These are phyloP conservation scores for Neelides sp. DNA, from an alignment of 1,140 invertebrate species.

Conservation along the genomic window DNA sequence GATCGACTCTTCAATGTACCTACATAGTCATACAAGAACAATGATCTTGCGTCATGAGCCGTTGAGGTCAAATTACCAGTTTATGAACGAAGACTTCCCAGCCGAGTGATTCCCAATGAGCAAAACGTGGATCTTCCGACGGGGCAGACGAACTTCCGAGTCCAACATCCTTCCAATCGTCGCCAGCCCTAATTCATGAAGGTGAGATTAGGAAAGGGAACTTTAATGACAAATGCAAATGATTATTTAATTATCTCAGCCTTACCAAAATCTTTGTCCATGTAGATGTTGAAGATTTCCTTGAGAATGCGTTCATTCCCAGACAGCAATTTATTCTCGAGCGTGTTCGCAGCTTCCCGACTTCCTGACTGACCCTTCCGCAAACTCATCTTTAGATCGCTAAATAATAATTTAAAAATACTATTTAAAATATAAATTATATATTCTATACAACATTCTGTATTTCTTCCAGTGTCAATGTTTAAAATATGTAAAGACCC, in stretches of 20 bases:
- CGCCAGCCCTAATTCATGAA: conserved; percentile 38
- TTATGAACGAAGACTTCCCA: conserved; percentile 51
- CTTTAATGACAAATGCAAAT: neutral
- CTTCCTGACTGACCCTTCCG: too few species aligned
- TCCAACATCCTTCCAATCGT: conserved; percentile 42
- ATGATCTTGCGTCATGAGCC: neutral
- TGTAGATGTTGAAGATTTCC: conserved; percentile 45
- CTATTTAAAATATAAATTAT: too few species aligned
- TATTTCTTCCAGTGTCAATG: too few species aligned
- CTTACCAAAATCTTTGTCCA: conserved; percentile 43
- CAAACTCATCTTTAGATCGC: too few species aligned
- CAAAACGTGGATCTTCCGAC: conserved; percentile 48
- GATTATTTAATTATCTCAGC: neutral
- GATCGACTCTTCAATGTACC: conserved; percentile 50
- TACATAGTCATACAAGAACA: conserved; percentile 29
- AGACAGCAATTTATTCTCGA: conserved; percentile 39
- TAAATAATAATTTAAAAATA: too few species aligned
- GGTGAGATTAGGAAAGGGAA: neutral
- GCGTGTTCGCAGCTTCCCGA: conserved; percentile 37
- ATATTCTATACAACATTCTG: too few species aligned
- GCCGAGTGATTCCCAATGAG: conserved; percentile 52
- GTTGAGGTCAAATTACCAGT: conserved; percentile 40
- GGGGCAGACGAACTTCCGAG: conserved; percentile 42
- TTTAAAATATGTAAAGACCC: too few species aligned
- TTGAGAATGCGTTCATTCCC: conserved; percentile 46